These are phyloP conservation scores for Mamestra brassicae DNA, from an alignment of 2,888 invertebrate genomes.

Conservation along the genomic window DNA sequence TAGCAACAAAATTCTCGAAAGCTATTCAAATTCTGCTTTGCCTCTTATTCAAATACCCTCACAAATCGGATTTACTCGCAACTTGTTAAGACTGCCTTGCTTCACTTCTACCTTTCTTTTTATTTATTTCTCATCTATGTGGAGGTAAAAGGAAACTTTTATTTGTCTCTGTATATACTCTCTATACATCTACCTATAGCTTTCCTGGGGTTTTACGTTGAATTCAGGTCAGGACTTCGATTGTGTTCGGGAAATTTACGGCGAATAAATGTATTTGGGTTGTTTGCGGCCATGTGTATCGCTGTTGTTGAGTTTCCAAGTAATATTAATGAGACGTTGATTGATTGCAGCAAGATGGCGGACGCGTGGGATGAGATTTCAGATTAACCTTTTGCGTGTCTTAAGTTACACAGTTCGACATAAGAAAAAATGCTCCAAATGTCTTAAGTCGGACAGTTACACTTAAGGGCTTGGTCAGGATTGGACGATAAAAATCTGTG, in stretches of 20 bases:
- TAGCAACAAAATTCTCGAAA: slow-evolving; percentile 65
- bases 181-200: background rate
- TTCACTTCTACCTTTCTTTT: slow-evolving; percentile 80
- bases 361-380: background rate
- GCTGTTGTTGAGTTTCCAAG: slow-evolving; percentile 32
- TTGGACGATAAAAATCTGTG: too few relatives aligned
- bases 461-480: too few relatives aligned
- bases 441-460: too few relatives aligned
- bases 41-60: slow-evolving; percentile 87
- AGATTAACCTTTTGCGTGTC: too few relatives aligned
- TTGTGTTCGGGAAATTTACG: slow-evolving; percentile 47
- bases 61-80: slow-evolving; percentile 87
- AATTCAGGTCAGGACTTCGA: slow-evolving; percentile 59
- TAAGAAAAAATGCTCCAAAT: too few relatives aligned
- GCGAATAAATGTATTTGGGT: slow-evolving; percentile 49
- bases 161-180: slow-evolving; percentile 49
- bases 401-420: too few relatives aligned
- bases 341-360: slow-evolving; percentile 32
- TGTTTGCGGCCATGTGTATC: slow-evolving; percentile 21
- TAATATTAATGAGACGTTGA: slow-evolving; percentile 45
- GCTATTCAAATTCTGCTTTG: slow-evolving; percentile 70
- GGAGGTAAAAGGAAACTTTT: slow-evolving; percentile 65
- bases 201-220: slow-evolving; percentile 20
- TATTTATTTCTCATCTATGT: slow-evolving; percentile 76
- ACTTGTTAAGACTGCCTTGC: slow-evolving; percentile 87